These are phyloP conservation scores for Melanotus villosus DNA, from an alignment of 2,888 invertebrate species.

Conservation along the genomic window DNA sequence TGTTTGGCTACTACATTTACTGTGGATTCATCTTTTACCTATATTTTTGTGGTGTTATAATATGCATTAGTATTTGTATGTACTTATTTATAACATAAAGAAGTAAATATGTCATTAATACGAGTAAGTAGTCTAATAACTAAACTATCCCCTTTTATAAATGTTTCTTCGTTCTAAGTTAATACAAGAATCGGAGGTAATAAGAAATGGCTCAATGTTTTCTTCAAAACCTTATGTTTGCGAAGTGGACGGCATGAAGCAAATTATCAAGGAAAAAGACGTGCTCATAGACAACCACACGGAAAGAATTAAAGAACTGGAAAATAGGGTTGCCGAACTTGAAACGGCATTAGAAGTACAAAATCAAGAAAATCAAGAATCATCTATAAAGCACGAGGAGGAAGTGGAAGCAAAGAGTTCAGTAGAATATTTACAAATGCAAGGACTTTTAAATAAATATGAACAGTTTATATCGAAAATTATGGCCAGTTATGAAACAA, in stretches of 20 bases:
- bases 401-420: constrained; percentile 5
- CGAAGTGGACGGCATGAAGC: constrained; percentile 54
- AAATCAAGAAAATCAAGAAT: not conserved
- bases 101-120: constrained; percentile 34
- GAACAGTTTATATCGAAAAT: constrained; percentile 60
- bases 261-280: constrained; percentile 56
- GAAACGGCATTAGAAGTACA: not conserved
- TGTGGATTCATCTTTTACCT: not conserved
- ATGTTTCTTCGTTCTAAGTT: constrained; percentile 22
- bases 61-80: not conserved
- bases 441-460: constrained; percentile 54
- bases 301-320: constrained; percentile 50
- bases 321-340: constrained; percentile 27
- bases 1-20: not conserved
- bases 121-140: constrained; percentile 27
- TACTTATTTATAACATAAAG: not conserved
- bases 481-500: constrained; percentile 56
- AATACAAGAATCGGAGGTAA: constrained; percentile 41
- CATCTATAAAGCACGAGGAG: not conserved
- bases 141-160: not conserved
- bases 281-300: constrained; percentile 52
- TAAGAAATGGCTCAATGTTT: constrained; percentile 25
- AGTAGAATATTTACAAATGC: constrained; percentile 24
- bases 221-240: constrained; percentile 49
- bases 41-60: not conserved